These are phyloP conservation scores for Sericinus montela DNA, from an alignment of 2,888 invertebrate genomes.

Conservation along the genomic window DNA sequence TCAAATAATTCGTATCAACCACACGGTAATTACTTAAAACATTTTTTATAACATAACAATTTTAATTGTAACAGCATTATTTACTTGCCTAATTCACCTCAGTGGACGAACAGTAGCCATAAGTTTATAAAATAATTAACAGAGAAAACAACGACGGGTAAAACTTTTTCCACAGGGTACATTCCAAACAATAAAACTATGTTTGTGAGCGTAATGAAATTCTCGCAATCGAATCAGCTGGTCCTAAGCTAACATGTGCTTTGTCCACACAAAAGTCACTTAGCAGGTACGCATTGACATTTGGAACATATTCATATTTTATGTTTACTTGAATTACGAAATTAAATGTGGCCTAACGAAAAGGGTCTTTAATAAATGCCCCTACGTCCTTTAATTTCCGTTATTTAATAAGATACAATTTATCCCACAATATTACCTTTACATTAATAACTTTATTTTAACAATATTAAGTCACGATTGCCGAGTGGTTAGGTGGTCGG, in stretches of 20 bases:
- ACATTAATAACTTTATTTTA: too few relatives aligned
- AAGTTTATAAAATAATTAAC: constrained; percentile 11
- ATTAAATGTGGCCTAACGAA: too few relatives aligned
- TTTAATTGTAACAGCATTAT: not conserved
- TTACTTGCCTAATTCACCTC: not conserved
- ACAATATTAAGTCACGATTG: too few relatives aligned
- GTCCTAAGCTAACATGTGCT: constrained; percentile 21
- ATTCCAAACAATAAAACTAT: constrained; percentile 17
- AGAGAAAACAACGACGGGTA: not conserved
- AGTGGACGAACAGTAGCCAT: not conserved
- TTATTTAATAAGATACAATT: too few relatives aligned
- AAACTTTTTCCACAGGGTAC: constrained; percentile 1
- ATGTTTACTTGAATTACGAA: too few relatives aligned
- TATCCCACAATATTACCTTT: too few relatives aligned
- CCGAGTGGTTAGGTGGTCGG: too few relatives aligned
- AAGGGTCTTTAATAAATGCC: too few relatives aligned
- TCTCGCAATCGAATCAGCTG: constrained; percentile 21
- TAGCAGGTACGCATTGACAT: constrained; percentile 2
- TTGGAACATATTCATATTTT: too few relatives aligned
- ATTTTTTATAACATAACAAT: not conserved
- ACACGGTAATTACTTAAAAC: too few relatives aligned
- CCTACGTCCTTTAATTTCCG: not conserved
- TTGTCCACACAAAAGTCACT: not conserved
- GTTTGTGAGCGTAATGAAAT: constrained; percentile 21
- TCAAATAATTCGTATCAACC: too few relatives aligned